Conservation (phyloP, 2,797 vertebrate species). For the Lutra lutra region DNA sequence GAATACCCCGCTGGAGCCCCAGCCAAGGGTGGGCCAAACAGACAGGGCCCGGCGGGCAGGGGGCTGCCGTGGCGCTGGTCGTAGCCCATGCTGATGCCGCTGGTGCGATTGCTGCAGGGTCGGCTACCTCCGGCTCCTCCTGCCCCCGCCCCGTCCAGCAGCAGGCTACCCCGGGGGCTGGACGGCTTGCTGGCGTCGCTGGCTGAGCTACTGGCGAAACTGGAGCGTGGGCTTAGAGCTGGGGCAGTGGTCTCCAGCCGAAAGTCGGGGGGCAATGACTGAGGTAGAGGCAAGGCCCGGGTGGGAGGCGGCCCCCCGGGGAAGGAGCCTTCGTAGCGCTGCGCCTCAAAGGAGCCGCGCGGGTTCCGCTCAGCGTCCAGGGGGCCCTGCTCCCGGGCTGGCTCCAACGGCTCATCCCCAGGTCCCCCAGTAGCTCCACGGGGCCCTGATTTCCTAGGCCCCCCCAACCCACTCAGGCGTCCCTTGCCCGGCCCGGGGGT, state of each 20-base stretch:
- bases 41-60: constrained; percentile 83
- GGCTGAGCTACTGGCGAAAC: constrained; percentile 91
- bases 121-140: constrained; percentile 84
- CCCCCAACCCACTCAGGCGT: constrained; percentile 67
- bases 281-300: constrained; percentile 87
- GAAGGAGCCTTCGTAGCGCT: constrained; percentile 87
- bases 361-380: constrained; percentile 81
- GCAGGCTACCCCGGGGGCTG: constrained; percentile 84
- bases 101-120: constrained; percentile 94
- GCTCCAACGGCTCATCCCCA: constrained; percentile 86
- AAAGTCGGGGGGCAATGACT: constrained; percentile 85
- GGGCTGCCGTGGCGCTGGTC: constrained; percentile 86
- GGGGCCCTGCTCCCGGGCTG: constrained; percentile 81
- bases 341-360: constrained; percentile 91
- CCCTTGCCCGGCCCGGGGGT: constrained; percentile 83
- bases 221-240: constrained; percentile 90
- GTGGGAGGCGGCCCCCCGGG: constrained; percentile 79
- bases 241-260: constrained; percentile 89
- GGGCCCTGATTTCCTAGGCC: constrained; percentile 69
- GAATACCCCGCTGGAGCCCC: constrained; percentile 80
- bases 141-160: constrained; percentile 78
- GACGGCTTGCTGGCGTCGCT: constrained; percentile 88
- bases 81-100: constrained; percentile 94
- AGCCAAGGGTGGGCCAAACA: constrained; percentile 72
- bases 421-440: constrained; percentile 79